Evolutionary conservation across 2,888 invertebrate genomes (phyloP).

Genomic region (Melikaiella ostensackeni): DNA sequence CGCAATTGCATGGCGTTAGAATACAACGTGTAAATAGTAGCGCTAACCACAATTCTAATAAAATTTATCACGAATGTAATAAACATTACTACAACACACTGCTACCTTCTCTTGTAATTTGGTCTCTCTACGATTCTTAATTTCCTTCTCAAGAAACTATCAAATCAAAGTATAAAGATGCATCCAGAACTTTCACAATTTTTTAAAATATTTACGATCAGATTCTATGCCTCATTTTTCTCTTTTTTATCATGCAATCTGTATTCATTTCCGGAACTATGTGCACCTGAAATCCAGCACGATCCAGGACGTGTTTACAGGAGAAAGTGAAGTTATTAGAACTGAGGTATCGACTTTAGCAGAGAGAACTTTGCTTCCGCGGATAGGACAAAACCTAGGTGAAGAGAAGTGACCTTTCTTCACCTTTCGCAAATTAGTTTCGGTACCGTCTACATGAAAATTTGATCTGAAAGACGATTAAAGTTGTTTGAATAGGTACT

Average conservation of each 20-base stretch:
- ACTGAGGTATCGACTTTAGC: constrained; percentile 52
- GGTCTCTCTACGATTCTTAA: background rate
- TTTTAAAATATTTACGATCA: constrained; percentile 11
- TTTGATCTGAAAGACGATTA: constrained; percentile 27
- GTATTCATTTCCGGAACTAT: constrained; percentile 36
- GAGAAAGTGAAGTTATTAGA: constrained; percentile 61
- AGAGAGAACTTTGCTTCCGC: constrained; percentile 40
- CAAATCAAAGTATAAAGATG: background rate
- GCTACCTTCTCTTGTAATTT: constrained; percentile 23
- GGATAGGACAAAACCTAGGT: constrained; percentile 21
- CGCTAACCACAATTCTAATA: constrained; percentile 32
- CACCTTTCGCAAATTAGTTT: constrained; percentile 38
- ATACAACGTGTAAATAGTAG: constrained; percentile 32
- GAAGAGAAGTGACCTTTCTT: constrained; percentile 17
- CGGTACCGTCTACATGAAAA: constrained; percentile 32
- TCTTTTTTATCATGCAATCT: background rate
- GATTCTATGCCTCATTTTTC: constrained; percentile 24
- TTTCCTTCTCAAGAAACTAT: constrained; percentile 4
- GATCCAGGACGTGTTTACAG: constrained; percentile 41
- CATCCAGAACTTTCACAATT: constrained; percentile 4
- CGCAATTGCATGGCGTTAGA: constrained; percentile 10
- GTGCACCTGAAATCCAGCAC: constrained; percentile 42
- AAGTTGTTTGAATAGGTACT: constrained; percentile 14
- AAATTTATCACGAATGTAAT: constrained; percentile 37
- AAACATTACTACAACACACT: background rate